phyloP scores from a whole-genome alignment of 1,140 invertebrate species.

The Lamellibrachia luymesi region DNA sequence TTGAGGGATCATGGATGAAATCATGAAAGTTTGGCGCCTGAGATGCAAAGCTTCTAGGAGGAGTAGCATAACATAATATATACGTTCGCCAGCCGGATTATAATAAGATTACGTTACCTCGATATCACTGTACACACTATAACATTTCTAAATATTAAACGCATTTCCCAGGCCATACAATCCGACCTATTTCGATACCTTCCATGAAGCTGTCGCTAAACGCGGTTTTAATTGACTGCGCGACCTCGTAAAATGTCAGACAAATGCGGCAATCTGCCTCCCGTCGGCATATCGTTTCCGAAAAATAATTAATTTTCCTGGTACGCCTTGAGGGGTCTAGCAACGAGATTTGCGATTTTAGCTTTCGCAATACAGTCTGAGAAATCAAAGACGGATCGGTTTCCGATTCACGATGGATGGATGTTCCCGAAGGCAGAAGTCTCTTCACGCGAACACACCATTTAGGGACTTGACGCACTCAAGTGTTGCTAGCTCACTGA shows the following conservation, averaged over 20 bases:
- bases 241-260: not conserved
- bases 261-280: not conserved
- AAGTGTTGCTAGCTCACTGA: not conserved
- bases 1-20: no score
- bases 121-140: no score
- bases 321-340: not conserved
- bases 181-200: not conserved
- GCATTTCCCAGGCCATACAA: not conserved
- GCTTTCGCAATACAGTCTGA: not conserved
- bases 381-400: not conserved
- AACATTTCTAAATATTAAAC: no score
- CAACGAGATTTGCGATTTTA: not conserved
- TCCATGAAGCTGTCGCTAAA: not conserved
- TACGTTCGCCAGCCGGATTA: no score
- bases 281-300: not conserved
- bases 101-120: no score
- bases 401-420: not conserved
- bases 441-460: not conserved
- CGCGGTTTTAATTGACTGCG: not conserved
- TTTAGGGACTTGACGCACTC: no score
- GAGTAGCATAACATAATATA: no score
- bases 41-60: no score
- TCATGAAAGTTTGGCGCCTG: no score
- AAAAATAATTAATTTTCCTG: not conserved
- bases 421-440: not conserved